Conservation (phyloP, 2,888 invertebrate species). For the Sarcophaga carnaria region DNA sequence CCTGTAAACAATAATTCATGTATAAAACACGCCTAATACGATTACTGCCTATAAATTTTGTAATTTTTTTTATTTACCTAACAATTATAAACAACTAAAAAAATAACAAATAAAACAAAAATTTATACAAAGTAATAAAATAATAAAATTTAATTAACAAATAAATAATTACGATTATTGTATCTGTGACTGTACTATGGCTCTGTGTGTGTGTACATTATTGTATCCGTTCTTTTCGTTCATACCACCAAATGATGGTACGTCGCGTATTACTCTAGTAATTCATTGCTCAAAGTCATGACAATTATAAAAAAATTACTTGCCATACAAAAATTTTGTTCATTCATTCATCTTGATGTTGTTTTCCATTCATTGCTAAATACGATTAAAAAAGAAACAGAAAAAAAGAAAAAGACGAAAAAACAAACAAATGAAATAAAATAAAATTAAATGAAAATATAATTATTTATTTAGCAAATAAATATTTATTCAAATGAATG, state of each 20-base stretch:
- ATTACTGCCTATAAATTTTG: neutral
- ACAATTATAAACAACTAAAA: neutral
- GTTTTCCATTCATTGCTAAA: slow-evolving; percentile 13
- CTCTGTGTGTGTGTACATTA: slow-evolving; percentile 3
- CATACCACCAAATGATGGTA: too few species aligned
- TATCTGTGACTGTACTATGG: slow-evolving; percentile 1
- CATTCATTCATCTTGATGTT: slow-evolving; percentile 30
- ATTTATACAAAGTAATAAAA: neutral
- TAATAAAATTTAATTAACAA: slow-evolving; percentile 11
- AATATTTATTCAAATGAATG: slow-evolving; percentile 54
- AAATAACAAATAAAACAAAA: neutral
- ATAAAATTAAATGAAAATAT: slow-evolving; percentile 19
- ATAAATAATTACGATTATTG: slow-evolving; percentile 43
- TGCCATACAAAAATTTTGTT: slow-evolving; percentile 31
- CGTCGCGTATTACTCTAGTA: slow-evolving; percentile 7
- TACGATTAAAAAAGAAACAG: neutral
- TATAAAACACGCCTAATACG: neutral
- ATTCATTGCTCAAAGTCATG: slow-evolving; percentile 67
- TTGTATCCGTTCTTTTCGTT: too few species aligned
- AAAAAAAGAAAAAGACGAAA: too few species aligned
- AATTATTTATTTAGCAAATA: slow-evolving; percentile 63
- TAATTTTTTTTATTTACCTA: too few species aligned
- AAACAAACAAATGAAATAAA: neutral
- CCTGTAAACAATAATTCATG: too few species aligned
- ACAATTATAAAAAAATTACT: slow-evolving; percentile 50